A percentile compares a stretch with the other conserved stretches of the same genome.
These are phyloP conservation scores for Nesometra sesokonis DNA, from an alignment of 35 echinoderm and acorn worm genomes.

Conservation along the genomic window DNA sequence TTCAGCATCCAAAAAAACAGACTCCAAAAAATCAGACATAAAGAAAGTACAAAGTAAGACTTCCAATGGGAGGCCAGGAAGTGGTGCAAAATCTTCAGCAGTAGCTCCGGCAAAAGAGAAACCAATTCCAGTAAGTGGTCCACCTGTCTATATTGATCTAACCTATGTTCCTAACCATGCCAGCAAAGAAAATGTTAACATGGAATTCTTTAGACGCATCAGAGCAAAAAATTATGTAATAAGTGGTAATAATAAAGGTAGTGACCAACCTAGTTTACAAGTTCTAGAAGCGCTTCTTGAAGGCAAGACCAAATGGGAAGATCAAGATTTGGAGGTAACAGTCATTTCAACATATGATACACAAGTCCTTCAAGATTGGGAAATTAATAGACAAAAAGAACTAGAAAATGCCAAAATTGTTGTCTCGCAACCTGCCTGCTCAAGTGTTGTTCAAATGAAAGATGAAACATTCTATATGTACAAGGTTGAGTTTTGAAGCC, in stretches of 20 bases:
- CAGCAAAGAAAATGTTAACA: constrained; percentile 70
- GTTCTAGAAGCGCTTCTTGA: constrained; percentile 80
- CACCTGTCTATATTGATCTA: constrained; percentile 80
- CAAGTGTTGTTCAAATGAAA: constrained; percentile 93
- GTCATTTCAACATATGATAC: constrained; percentile 91
- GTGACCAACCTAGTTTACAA: constrained; percentile 44
- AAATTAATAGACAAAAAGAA: constrained; percentile 63
- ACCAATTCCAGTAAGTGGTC: constrained; percentile 74
- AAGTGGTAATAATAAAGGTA: constrained; percentile 72
- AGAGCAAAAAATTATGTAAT: constrained; percentile 87
- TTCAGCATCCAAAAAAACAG: constrained; percentile 41
- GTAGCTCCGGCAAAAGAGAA: constrained; percentile 29
- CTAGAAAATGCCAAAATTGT: constrained; percentile 67
- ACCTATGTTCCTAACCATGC: constrained; percentile 92
- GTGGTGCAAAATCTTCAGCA: constrained; percentile 28
- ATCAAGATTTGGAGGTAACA: constrained; percentile 47
- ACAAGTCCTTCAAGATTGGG: constrained; percentile 64
- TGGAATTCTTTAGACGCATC: constrained; percentile 85
- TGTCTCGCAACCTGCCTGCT: constrained; percentile 71
- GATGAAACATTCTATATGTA: constrained; percentile 99
- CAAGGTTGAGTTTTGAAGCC: constrained; percentile 83
- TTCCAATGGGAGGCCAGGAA: constrained; percentile 37
- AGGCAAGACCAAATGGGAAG: constrained; percentile 82
- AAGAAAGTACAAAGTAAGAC: constrained; percentile 29
- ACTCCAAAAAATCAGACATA: constrained; percentile 27